phyloP scores from a whole-genome alignment of 2,888 invertebrate species.

The Tinea trinotella region DNA sequence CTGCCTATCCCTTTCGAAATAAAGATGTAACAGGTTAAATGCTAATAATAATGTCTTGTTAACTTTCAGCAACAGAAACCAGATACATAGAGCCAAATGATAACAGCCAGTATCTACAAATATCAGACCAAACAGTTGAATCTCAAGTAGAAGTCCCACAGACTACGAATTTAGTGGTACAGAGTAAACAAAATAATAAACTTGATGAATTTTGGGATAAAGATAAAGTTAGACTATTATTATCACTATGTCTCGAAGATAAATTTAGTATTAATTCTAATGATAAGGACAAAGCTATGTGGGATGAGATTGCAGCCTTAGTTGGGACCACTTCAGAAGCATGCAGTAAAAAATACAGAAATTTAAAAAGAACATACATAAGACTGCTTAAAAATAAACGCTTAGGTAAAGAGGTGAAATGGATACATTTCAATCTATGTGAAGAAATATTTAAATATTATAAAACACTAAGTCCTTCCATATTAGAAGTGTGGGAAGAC shows the following conservation, averaged over 20 bases:
- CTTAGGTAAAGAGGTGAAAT: constrained; percentile 54
- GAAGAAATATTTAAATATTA: constrained; percentile 58
- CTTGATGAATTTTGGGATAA: constrained; percentile 52
- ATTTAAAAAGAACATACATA: constrained; percentile 50
- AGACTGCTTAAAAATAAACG: constrained; percentile 54
- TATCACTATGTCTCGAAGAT: constrained; percentile 46
- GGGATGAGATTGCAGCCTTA: constrained; percentile 44
- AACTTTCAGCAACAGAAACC: constrained; percentile 46
- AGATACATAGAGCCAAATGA: constrained; percentile 42
- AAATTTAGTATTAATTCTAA: constrained; percentile 27
- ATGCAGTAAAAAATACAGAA: constrained; percentile 53
- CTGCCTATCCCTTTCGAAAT: too few species aligned
- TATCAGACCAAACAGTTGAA: constrained; percentile 33
- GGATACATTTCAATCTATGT: constrained; percentile 53
- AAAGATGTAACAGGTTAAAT: too few species aligned
- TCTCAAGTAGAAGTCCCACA: constrained; percentile 26
- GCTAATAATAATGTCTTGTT: too few species aligned
- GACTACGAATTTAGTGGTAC: background rate
- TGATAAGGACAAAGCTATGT: constrained; percentile 41
- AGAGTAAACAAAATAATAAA: constrained; percentile 27
- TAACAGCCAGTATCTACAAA: constrained; percentile 44
- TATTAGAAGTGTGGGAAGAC: constrained; percentile 55
- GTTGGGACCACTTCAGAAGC: constrained; percentile 46
- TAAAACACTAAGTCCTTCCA: constrained; percentile 39
- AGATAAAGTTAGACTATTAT: constrained; percentile 46